Conservation (phyloP, 2,888 invertebrate species). For the Aporophyla lueneburgensis region DNA sequence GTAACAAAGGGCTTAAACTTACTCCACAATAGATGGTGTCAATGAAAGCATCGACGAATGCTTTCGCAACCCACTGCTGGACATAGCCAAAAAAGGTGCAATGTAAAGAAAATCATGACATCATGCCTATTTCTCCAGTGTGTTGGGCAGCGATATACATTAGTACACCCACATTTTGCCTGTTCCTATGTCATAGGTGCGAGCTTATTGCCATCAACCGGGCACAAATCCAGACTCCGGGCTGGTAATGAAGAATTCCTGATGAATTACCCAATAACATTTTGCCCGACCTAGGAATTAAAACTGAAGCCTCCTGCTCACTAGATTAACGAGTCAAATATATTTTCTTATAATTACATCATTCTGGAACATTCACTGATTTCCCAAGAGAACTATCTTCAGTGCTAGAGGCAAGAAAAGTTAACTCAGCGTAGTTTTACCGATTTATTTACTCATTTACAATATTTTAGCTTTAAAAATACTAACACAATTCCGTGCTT, state of each 20-base stretch:
- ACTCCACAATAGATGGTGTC: neutral
- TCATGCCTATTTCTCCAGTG: too few relatives aligned
- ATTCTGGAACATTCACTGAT: conserved; percentile 51
- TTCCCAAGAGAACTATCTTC: conserved; percentile 42
- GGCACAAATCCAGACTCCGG: neutral
- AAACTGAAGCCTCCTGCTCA: neutral
- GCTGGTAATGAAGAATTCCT: neutral
- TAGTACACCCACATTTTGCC: too few relatives aligned
- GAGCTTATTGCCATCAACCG: neutral
- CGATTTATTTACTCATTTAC: conserved; percentile 58
- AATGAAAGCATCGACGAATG: neutral
- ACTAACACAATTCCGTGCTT: too few relatives aligned
- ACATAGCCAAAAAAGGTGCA: neutral
- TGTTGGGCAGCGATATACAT: too few relatives aligned
- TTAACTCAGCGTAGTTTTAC: conserved; percentile 28
- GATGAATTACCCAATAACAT: neutral
- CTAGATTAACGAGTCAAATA: neutral
- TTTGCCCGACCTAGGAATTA: neutral
- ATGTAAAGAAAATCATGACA: neutral
- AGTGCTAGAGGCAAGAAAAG: conserved; percentile 28
- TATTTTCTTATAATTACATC: conserved; percentile 37
- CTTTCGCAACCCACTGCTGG: neutral
- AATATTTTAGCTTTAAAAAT: too few relatives aligned
- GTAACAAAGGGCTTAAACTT: too few relatives aligned
- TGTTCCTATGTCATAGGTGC: neutral